Evolutionary conservation across 2,113 vertebrate species (phyloP), one percentile per base, ranked within the genome.

Genomic region (Picathartes gymnocephalus): DNA sequence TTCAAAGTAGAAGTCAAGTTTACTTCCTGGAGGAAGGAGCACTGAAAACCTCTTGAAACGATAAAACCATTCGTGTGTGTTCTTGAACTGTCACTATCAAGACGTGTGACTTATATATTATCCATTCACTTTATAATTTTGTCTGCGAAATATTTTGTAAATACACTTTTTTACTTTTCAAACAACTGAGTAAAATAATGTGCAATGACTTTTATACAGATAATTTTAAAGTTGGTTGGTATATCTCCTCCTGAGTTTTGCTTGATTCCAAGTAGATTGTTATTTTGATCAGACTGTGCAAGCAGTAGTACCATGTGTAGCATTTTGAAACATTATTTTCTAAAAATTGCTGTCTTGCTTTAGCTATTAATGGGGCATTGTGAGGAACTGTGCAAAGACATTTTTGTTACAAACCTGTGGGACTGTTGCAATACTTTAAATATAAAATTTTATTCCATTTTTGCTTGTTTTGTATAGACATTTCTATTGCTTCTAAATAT

Each of bases 381-480:
- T 97, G 98, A 97, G 97, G 98, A 98, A 98, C 96, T 97, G 98
- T 98, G 98, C 98, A 98, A 98, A 98, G 96, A 98, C 97, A 97
- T 98, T 98, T 98, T 97, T 98, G 98, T 98, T 98, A 98, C 97
- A 98, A 98, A 98, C 98, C 98, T 98, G 98, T 98, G 99, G 99
- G 99, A 99, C 98, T 99, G 99, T 98, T 99, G 99, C 99, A 99
- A 99, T 99, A 99, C 98, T 99, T 99, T 98, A 98, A 99, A 98
- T 98, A 98, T 98, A 98, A 98, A 98, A 98, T 98, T 99, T 98
- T 98, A 98, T 98, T 98, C 98, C 97, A 98, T 98, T 97, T 98
- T 98, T 98, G 98, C 98, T 98, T 98, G 97, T 98, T 98, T 98
- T 98, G 98, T 98, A 98, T 98, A 98, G 98, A 98, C 96, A 97